Percentiles rank a stretch among this genome's conserved stretches.
phyloP scores from a whole-genome alignment of 2,888 invertebrate species.

The Pyrrhosoma nymphula region DNA sequence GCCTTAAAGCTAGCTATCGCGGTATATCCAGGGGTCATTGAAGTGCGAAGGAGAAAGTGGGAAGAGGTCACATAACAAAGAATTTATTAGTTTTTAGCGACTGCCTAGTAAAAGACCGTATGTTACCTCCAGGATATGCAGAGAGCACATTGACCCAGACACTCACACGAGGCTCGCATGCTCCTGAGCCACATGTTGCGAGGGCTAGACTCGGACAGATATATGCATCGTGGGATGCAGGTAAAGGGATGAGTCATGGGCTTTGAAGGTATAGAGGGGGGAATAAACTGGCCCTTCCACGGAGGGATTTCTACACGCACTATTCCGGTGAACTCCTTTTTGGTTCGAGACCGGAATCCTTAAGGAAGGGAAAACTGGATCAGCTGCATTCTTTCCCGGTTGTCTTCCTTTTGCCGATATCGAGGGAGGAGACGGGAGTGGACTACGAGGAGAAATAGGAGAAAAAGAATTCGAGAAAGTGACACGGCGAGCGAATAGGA shows the following conservation, averaged over 20 bases:
- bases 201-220: background rate
- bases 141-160: background rate
- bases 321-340: constrained; percentile 8
- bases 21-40: background rate
- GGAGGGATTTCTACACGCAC: background rate
- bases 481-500: background rate
- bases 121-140: background rate
- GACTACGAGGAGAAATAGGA: background rate
- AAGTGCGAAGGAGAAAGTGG: background rate
- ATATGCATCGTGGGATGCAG: background rate
- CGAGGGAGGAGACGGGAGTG: background rate
- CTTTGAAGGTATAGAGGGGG: background rate
- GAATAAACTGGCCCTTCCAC: background rate
- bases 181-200: background rate
- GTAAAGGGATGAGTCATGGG: background rate
- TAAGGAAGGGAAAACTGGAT: constrained; percentile 32
- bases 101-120: background rate
- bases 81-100: background rate
- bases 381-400: constrained; percentile 28
- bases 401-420: constrained; percentile 18
- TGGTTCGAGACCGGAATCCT: constrained; percentile 1
- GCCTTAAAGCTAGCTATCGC: background rate
- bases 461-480: background rate
- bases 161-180: background rate
- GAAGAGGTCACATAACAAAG: background rate